Base-by-base conservation (phyloP, 2,113 vertebrate species). In the Zosterops pallidus region DNA sequence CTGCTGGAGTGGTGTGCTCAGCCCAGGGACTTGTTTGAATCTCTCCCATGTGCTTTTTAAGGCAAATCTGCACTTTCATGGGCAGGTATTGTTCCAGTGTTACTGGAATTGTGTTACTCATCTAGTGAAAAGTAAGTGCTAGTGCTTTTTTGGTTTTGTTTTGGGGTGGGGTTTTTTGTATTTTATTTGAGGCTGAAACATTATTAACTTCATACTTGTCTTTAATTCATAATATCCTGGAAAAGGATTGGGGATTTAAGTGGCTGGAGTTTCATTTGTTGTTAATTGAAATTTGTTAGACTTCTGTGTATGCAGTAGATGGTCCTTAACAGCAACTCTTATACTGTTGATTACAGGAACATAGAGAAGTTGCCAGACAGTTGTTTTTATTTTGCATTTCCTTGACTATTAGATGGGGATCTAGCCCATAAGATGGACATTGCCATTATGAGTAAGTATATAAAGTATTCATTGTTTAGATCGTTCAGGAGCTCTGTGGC, bases 391-490 rank as follows among this genome's bases (percentile, higher is more conserved):
- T 96, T 97, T 96, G 88, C 93, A 72, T 94, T 97, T 89, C 90
- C 91, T 85, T 94, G 91, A 94, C 90, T 94, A 75, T 96, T 95
- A 97, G 59, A 86, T 96, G 93, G 84, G 89, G 91, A 65, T 83
- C 70, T 96, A 94, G 69, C 91, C 89, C 83, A 18, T 95, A 77
- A 82, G 92, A 95, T 96, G 96, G 95, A 96, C 91, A 95, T 95
- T 96, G 94, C 83, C 53, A 94, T 96, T 81, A 92, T 96, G 88
- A 96, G 96, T 97, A 94, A 96, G 96, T 97, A 96, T 62, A 71
- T 84, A 12, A 86, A 94, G 31, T 56, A 81, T 88, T 67, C 39
- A 41, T 46, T 86, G 42, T 82, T 94, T 31, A 63, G 81, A 57
- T 83, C 0, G 0, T 71, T 78, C 53, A 74, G 93, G 91, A 96